Evolutionary conservation across 2,888 invertebrate species (phyloP), one percentile per base, ranked within the genome.

Genomic region (Helleia helle): DNA sequence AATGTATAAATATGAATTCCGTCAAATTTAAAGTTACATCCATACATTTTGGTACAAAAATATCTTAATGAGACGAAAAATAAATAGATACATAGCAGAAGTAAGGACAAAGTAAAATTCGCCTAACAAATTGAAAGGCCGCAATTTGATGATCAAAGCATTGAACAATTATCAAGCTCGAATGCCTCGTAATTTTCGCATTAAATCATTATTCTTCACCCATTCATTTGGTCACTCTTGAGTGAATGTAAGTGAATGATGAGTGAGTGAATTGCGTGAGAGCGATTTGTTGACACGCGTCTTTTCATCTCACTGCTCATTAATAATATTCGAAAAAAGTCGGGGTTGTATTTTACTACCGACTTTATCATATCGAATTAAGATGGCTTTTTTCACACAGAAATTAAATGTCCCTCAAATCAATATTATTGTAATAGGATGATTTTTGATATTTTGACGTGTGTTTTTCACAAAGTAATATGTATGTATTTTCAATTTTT

Each of bases 251-350:
- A n/a, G n/a, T n/a, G n/a, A 47, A 30, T 34, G 49, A 42, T 48
- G 51, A 52, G 42, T 38, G 55, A 53, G 40, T 43, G 54, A 51
- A 43, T 50, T 48, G 56, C 58, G 56, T 58, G 56, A 47, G 56
- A 58, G 48, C 50, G 48, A 55, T 49, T 51, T 52, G 49, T 54
- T 54, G 58, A 55, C 58, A 56, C 58, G 55, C 54, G 58, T 54
- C 48, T 43, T 47, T 42, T 46, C 54, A 47, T 52, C 49, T 54
- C 55, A 42, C 41, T 51, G 49, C 37, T 17, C 44, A 36, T 29
- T 30, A 51, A 52, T 46, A 40, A 42, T 34, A 15, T 38, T 5
- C 14, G 29, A 17, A 40, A 28, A 8, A 34, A 36, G 9, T n/a
- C n/a, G n/a, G n/a, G n/a, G n/a, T n/a, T n/a, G n/a, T n/a, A n/a